These are phyloP conservation scores for Hippocampus barbouri DNA, from an alignment of 2,113 vertebrate genomes.

Conservation along the genomic window DNA sequence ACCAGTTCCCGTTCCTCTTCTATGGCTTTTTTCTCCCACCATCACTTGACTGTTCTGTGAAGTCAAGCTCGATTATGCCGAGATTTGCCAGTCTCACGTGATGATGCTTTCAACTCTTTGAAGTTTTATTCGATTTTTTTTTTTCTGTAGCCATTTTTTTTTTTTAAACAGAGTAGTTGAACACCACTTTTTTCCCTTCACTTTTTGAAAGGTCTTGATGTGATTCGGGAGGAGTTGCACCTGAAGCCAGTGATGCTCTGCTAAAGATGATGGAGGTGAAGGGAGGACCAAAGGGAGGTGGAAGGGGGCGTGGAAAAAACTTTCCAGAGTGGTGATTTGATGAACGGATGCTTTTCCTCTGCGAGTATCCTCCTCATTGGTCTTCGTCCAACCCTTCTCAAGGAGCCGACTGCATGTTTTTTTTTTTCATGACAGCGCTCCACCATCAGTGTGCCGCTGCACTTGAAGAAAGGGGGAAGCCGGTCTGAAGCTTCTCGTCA, in stretches of 20 bases:
- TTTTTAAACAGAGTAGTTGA: not conserved
- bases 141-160: not conserved
- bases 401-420: slow-evolving; percentile 65
- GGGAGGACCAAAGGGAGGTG: not conserved
- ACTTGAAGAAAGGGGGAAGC: slow-evolving; percentile 63
- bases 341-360: slow-evolving; percentile 63
- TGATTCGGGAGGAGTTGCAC: not conserved
- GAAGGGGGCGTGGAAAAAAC: slow-evolving; percentile 26
- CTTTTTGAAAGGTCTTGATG: not conserved
- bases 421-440: slow-evolving; percentile 76
- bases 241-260: not conserved
- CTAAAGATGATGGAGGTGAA: not conserved
- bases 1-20: no score
- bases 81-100: not conserved
- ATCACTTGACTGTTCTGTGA: not conserved
- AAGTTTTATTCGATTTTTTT: not conserved
- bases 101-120: not conserved
- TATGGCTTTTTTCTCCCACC: not conserved
- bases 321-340: slow-evolving; percentile 77
- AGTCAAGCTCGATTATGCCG: not conserved
- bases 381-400: slow-evolving; percentile 80
- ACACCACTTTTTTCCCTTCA: not conserved
- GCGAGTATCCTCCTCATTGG: slow-evolving; percentile 74
- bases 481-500: slow-evolving; percentile 71
- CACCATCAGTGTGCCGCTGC: slow-evolving; percentile 78